A percentile compares a stretch with the other conserved stretches of the same genome.
phyloP scores from a whole-genome alignment of 2,888 invertebrate species.

The Aphidoletes aphidimyza region DNA sequence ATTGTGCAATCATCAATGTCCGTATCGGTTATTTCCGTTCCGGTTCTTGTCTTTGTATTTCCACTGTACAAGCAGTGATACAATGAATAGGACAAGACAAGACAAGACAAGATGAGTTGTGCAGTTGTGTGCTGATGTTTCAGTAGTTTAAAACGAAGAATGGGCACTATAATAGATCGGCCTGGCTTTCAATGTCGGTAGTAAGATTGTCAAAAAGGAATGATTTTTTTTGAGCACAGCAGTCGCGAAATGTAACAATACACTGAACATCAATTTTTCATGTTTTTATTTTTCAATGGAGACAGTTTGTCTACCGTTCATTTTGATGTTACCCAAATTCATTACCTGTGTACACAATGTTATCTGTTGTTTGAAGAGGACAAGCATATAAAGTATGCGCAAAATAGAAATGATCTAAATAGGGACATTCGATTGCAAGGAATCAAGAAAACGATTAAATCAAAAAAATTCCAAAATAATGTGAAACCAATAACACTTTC shows the following conservation, averaged over 20 bases:
- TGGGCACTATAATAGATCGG: background rate
- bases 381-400: too few relatives aligned
- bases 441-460: too few relatives aligned
- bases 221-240: background rate
- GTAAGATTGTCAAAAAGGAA: background rate
- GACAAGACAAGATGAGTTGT: background rate
- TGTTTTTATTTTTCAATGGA: background rate
- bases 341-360: background rate
- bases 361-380: too few relatives aligned
- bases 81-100: background rate
- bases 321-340: background rate
- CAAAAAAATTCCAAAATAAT: too few relatives aligned
- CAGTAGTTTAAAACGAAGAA: background rate
- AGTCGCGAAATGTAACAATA: background rate
- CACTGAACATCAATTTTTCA: background rate
- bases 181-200: background rate
- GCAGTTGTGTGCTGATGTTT: background rate
- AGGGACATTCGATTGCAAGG: too few relatives aligned
- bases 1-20: constrained; percentile 53
- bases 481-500: too few relatives aligned
- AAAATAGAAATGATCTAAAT: too few relatives aligned
- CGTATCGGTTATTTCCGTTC: constrained; percentile 52
- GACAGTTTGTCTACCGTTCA: background rate
- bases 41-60: constrained; percentile 23
- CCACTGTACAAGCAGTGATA: background rate